A percentile compares a stretch with the other conserved stretches of the same genome.
Conservation (phyloP, 2,113 vertebrate species). For the Boulengeromyrus knoepffleri region DNA sequence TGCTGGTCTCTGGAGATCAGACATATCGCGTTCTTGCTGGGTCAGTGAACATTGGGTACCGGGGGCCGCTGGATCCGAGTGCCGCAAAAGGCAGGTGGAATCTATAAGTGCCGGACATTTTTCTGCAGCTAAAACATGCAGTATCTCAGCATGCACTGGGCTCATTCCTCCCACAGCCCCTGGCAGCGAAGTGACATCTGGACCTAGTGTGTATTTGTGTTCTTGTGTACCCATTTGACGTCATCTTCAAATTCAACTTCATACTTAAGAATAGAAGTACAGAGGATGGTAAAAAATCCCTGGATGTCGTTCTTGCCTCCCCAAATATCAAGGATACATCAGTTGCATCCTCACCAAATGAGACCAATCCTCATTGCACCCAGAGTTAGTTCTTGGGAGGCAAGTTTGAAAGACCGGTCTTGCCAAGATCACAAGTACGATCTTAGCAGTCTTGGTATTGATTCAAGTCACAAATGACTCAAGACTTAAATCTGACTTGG, state of each 20-base stretch:
- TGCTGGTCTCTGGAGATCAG: conserved; percentile 66
- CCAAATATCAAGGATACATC: background rate
- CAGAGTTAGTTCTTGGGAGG: background rate
- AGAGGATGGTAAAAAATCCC: background rate
- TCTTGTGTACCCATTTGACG: background rate
- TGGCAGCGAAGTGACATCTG: background rate
- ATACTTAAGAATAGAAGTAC: background rate
- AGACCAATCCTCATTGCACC: background rate
- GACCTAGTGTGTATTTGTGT: background rate
- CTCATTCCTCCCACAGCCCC: background rate
- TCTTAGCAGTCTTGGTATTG: background rate
- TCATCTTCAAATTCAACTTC: background rate
- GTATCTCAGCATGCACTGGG: background rate
- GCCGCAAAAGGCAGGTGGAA: background rate
- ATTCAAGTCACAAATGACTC: no score
- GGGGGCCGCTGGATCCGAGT: background rate
- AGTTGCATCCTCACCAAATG: background rate
- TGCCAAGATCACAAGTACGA: background rate
- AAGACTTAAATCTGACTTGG: no score
- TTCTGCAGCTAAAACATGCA: background rate
- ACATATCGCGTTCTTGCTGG: background rate
- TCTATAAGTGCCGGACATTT: background rate
- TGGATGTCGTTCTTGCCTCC: background rate
- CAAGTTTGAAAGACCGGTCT: background rate
- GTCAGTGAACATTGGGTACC: background rate